Conservation (phyloP, 2,797 vertebrate species). For the Pygocentrus nattereri region DNA sequence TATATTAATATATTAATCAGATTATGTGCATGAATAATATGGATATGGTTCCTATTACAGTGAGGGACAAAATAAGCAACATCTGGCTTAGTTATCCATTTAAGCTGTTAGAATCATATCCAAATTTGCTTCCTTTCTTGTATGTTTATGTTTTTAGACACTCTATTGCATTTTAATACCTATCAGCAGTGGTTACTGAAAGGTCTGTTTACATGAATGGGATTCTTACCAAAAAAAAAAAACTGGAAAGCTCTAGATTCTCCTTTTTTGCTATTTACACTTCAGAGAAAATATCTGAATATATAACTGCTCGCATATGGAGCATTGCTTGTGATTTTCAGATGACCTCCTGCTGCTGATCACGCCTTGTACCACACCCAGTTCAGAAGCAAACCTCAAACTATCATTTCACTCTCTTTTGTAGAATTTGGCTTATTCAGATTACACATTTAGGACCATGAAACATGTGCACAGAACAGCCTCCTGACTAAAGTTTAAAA, state of each 20-base stretch:
- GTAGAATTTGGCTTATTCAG: background rate
- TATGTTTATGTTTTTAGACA: too few species aligned
- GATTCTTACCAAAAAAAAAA: too few species aligned
- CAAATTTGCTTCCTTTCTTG: too few species aligned
- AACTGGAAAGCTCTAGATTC: background rate
- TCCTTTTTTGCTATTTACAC: background rate
- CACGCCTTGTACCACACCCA: conserved; percentile 56
- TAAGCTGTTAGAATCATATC: too few species aligned
- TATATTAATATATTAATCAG: too few species aligned
- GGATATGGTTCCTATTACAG: conserved; percentile 6
- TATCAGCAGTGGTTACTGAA: too few species aligned
- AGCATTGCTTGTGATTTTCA: conserved; percentile 4
- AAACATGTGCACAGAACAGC: background rate
- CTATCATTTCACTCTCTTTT: conserved; percentile 6
- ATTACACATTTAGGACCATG: background rate
- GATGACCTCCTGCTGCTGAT: background rate
- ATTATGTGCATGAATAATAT: too few species aligned
- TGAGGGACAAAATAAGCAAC: background rate
- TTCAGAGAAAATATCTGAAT: background rate
- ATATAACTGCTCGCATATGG: background rate
- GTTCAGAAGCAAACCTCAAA: conserved; percentile 42
- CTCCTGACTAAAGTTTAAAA: background rate
- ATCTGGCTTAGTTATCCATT: too few species aligned
- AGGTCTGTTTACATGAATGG: too few species aligned
- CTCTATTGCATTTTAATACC: too few species aligned